A percentile compares a stretch with the other conserved stretches of the same genome.
phyloP scores from a whole-genome alignment of 2,797 vertebrate species.

The Sus cebifrons region DNA sequence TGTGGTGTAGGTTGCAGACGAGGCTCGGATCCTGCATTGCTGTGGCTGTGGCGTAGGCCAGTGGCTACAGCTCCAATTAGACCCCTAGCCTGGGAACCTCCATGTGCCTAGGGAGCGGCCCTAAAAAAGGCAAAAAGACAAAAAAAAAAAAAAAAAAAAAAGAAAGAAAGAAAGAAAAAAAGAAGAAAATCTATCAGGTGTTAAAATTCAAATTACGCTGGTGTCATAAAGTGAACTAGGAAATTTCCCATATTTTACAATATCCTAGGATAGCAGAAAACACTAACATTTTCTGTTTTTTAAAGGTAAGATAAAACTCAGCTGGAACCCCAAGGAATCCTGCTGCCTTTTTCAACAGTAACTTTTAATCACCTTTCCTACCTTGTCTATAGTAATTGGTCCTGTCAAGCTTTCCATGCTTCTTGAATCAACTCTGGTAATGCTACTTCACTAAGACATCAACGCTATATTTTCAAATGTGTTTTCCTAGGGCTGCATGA shows the following conservation, averaged over 20 bases:
- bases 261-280: constrained; percentile 7
- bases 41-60: no score
- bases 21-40: no score
- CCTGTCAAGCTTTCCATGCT: constrained; percentile 12
- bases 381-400: neutral
- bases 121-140: no score
- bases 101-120: no score
- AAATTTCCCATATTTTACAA: constrained; percentile 3
- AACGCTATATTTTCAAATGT: neutral
- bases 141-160: no score
- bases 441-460: constrained; percentile 12
- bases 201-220: neutral
- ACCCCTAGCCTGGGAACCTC: no score
- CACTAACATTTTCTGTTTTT: constrained; percentile 4
- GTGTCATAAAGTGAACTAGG: neutral
- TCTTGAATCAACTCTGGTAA: neutral
- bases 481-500: no score
- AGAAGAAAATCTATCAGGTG: neutral
- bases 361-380: neutral
- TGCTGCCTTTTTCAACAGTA: neutral
- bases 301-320: constrained; percentile 5
- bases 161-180: no score
- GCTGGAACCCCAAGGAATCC: neutral
- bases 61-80: no score
- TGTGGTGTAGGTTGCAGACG: no score